Evolutionary conservation across 2,888 invertebrate genomes (phyloP), one percentile per base, ranked within the genome.

Genomic region (Eurytoma californica): DNA sequence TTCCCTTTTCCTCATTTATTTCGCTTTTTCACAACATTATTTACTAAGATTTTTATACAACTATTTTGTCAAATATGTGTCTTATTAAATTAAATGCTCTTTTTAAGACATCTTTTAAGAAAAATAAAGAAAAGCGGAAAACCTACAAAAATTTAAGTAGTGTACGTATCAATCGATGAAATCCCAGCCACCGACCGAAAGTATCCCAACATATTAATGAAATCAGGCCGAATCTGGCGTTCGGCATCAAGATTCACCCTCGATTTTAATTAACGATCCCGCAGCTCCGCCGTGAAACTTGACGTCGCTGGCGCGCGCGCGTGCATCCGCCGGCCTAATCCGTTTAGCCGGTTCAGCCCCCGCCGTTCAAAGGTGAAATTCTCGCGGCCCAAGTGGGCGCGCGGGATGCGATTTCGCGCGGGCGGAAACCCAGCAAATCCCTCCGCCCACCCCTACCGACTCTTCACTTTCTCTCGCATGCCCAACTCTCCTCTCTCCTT

Each of bases 251-350:
- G 39, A 39, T 39, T 1, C 39, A 39, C 39, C 39, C 70, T 67
- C 67, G 51, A 72, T 79, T 79, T 75, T 79, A 79, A 79, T 79
- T 79, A 79, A 79, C 75, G 66, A 75, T 61, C 72, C 70, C 67
- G 61, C 75, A 74, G 72, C 58, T 39, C 70, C 60, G 75, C 65
- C 39, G 47, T 61, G 72, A 28, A 47, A 70, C 79, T 79, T 51
- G 74, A 69, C 51, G 70, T 70, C 49, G 75, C 66, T 67, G 74
- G 39, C 9, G 65, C 70, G 79, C 72, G 55, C 9, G 65, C 70
- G 75, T 67, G 55, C 60, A 80, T 75, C 72, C 65, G 74, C 39
- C 69, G 60, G 16, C 47, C 28, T 73, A 72, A 81, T 80, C 68
- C 79, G 66, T 81, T 81, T 81, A 76, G 67, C 58, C 30, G 55